Base-by-base conservation (phyloP, 2,797 vertebrate genomes). In the Sebastes vulpes region DNA sequence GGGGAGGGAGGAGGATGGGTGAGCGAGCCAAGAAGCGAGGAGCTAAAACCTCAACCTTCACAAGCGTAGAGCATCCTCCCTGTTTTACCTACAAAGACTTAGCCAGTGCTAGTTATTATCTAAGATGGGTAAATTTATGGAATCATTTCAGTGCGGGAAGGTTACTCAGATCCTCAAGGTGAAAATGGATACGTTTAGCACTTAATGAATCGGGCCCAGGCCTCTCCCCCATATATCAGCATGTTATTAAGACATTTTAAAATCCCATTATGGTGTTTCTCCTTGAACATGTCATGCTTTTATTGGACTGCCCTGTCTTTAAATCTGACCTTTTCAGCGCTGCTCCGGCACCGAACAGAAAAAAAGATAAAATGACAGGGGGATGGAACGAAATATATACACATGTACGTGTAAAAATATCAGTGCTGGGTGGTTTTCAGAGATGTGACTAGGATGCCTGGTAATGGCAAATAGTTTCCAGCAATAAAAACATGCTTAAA, bases 201-300 rank as follows among this genome's bases (percentile, higher is more conserved):
- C 95, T 96, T 96, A 97, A 96, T 96, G 95, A 97, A 96, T 95
- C 85, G 82, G 94, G 93, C 95, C 90, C 85, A 90, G 86, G 87
- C 93, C 89, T 93, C 93, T 95, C 92, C 90, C 92, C 93, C 94
- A 95, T 97, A 96, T 96, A 96, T 97, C 96, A 97, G 95, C 95
- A 96, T 96, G 95, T 96, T 96, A 97, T 96, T 97, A 97, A 96
- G 96, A 96, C 95, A 82, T 96, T 97, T 96, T 96, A 96, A 97
- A 96, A 97, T 96, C 95, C 95, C 95, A 96, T 97, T 96, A 97
- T 96, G 93, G 94, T 95, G 95, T 96, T 96, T 96, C 96, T 96
- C 96, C 96, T 97, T 97, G 96, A 97, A 96, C 95, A 94, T 96
- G 95, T 94, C 96, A 95, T 91, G 94, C 94, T 95, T 97, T 97